Percentiles rank a stretch among this genome's conserved stretches.
phyloP scores from a whole-genome alignment of 2,888 invertebrate species.

The Ischnura elegans region DNA sequence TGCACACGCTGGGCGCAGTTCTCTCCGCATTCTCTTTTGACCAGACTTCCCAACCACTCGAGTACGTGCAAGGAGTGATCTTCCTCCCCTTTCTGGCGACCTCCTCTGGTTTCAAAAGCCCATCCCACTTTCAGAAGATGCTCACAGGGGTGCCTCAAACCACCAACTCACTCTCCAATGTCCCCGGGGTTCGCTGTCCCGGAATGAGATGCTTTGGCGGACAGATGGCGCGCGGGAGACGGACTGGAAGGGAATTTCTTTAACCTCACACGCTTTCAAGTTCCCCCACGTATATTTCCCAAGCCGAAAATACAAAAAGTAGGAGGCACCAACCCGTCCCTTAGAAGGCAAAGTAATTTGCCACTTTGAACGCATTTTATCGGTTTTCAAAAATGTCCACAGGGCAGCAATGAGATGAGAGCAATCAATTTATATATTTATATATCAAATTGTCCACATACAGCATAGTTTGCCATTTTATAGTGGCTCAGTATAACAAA shows the following conservation, averaged over 20 bases:
- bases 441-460: no score
- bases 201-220: slow-evolving; percentile 44
- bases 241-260: slow-evolving; percentile 29
- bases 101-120: not conserved
- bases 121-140: not conserved
- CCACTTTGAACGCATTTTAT: no score
- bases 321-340: no score
- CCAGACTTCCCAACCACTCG: not conserved
- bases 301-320: no score
- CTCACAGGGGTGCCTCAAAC: not conserved
- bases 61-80: no score
- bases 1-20: not conserved
- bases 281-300: not conserved
- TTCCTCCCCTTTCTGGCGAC: not conserved
- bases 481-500: no score
- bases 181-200: slow-evolving; percentile 17
- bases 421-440: no score
- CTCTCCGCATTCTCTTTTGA: not conserved
- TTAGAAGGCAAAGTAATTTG: no score
- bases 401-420: no score
- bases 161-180: not conserved
- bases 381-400: no score
- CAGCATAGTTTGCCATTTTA: no score
- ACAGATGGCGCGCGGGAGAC: slow-evolving; percentile 31
- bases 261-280: not conserved